These are phyloP conservation scores for Lochmaea crataegi DNA, from an alignment of 2,888 invertebrate species.

Conservation along the genomic window DNA sequence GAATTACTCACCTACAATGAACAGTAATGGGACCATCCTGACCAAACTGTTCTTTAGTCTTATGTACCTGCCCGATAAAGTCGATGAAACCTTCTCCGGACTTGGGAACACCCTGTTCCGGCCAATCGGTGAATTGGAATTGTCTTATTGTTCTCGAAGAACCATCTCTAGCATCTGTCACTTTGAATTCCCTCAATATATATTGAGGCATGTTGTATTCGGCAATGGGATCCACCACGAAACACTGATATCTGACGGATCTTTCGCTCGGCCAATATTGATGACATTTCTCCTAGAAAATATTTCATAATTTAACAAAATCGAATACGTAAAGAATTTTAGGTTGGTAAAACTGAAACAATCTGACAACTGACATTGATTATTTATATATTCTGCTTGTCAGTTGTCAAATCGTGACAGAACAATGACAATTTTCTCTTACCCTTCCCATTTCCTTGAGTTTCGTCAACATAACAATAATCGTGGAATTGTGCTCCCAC, in stretches of 20 bases:
- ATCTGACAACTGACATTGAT: too few relatives aligned
- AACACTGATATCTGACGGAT: conserved; percentile 96
- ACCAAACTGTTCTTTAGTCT: conserved; percentile 99
- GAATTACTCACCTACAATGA: conserved; percentile 82
- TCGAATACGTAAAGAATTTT: too few relatives aligned
- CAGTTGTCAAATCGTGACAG: too few relatives aligned
- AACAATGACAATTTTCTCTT: conserved; percentile 62
- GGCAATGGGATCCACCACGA: conserved; percentile 98
- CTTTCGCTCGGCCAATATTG: conserved; percentile 99
- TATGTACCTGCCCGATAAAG: conserved; percentile 99
- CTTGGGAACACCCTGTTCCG: conserved; percentile 96
- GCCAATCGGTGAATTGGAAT: conserved; percentile 97
- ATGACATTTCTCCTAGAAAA: conserved; percentile 92
- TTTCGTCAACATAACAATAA: conserved; percentile 98
- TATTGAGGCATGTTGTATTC: conserved; percentile 99
- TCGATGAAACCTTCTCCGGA: conserved; percentile 99
- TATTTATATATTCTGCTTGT: too few relatives aligned
- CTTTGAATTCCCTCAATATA: conserved; percentile 98
- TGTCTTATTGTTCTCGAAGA: conserved; percentile 95
- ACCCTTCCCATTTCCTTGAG: conserved; percentile 97
- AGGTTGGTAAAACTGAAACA: too few relatives aligned
- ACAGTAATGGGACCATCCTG: conserved; percentile 99
- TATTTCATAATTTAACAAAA: background rate
- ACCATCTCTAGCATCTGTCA: conserved; percentile 97
- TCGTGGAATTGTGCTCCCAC: conserved; percentile 99